These are phyloP conservation scores for Spheniscus humboldti DNA, from an alignment of 2,797 vertebrate genomes.

Conservation along the genomic window DNA sequence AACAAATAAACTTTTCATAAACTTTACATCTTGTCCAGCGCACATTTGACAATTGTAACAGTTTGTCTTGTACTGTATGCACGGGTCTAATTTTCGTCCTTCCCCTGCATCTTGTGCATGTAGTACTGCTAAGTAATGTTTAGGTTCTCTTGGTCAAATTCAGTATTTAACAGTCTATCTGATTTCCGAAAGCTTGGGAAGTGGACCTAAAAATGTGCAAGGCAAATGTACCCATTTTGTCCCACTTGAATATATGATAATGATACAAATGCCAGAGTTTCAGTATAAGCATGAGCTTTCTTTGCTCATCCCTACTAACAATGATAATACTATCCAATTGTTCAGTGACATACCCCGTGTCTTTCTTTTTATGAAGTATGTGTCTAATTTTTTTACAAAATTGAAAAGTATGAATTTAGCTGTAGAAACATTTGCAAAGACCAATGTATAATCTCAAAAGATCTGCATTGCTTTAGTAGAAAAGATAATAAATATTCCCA, in stretches of 20 bases:
- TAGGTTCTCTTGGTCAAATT: slow-evolving; percentile 56
- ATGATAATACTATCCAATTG: background rate
- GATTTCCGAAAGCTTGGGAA: slow-evolving; percentile 41
- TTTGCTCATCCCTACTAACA: slow-evolving; percentile 64
- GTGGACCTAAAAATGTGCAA: slow-evolving; percentile 42
- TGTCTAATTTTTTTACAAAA: slow-evolving; percentile 65
- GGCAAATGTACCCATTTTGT: background rate
- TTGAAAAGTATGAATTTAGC: slow-evolving; percentile 47
- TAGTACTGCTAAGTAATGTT: slow-evolving; percentile 59
- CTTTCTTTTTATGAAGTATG: slow-evolving; percentile 59
- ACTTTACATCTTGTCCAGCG: slow-evolving; percentile 56
- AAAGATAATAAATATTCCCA: slow-evolving; percentile 70
- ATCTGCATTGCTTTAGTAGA: slow-evolving; percentile 65
- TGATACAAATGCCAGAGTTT: slow-evolving; percentile 21
- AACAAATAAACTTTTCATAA: slow-evolving; percentile 65
- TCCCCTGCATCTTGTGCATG: slow-evolving; percentile 74
- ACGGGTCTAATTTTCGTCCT: slow-evolving; percentile 56
- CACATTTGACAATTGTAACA: slow-evolving; percentile 66
- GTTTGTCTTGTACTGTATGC: slow-evolving; percentile 72
- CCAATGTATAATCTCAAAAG: slow-evolving; percentile 52
- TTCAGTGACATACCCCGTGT: slow-evolving; percentile 25
- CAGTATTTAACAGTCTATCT: slow-evolving; percentile 47
- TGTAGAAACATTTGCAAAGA: slow-evolving; percentile 58
- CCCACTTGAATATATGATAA: slow-evolving; percentile 29
- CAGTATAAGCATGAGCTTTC: slow-evolving; percentile 47